A percentile compares a stretch with the other conserved stretches of the same genome.
Conservation (phyloP, 2,113 vertebrate species). For the Otolemur garnettii region DNA sequence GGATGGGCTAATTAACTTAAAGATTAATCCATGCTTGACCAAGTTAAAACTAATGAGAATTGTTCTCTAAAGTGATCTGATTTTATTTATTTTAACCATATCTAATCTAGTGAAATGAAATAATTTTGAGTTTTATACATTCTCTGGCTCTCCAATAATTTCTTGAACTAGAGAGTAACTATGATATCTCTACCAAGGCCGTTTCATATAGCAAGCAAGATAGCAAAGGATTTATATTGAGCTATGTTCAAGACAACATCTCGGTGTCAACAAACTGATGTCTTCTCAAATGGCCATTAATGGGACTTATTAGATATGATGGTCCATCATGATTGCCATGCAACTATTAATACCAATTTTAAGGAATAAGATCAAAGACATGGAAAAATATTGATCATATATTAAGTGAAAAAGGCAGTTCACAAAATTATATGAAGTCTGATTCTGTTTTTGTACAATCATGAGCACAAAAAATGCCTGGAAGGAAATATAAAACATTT, state of each 20-base stretch:
- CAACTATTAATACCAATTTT: conserved; percentile 2
- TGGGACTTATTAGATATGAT: not conserved
- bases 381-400: not conserved
- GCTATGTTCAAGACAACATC: not conserved
- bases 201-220: not conserved
- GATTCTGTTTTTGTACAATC: not conserved
- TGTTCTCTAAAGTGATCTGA: conserved; percentile 1
- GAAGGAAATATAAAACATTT: not conserved
- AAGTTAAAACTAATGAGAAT: conserved; percentile 29
- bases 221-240: not conserved
- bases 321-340: not conserved
- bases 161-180: not conserved
- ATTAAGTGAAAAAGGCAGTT: not conserved
- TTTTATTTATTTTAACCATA: conserved; percentile 20
- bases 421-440: not conserved
- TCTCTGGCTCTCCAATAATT: conserved; percentile 14
- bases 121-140: not conserved
- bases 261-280: not conserved
- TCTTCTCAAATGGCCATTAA: not conserved
- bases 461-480: conserved; percentile 2
- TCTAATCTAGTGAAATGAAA: conserved; percentile 17
- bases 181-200: not conserved
- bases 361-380: not conserved
- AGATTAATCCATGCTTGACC: conserved; percentile 9
- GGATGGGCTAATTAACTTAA: conserved; percentile 8